Evolutionary conservation across 2,888 invertebrate species (phyloP), one percentile per base, ranked within the genome.

Genomic region (Eubasilissa splendida): DNA sequence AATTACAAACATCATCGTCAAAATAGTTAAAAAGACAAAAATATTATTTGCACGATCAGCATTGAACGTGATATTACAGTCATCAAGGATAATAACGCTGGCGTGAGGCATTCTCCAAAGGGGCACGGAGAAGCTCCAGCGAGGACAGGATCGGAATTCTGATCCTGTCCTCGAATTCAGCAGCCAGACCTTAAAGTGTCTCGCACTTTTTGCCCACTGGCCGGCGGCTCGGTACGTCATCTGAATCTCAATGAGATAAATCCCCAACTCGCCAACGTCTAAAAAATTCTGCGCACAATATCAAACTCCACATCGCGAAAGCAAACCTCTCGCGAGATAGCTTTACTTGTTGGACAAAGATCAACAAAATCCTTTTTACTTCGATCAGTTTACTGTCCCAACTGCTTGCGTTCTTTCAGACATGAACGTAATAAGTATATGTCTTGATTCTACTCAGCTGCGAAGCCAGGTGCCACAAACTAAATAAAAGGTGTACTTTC

Each of bases 241-340:
- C 70, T 54, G 80, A 66, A 80, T 80, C 80, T 33, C 68, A 80
- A 80, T 80, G 80, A 76, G 74, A 70, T 54, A 22, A 53, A 9
- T 70, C 70, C 54, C 12, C 54, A 70, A 53, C 14, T 22, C 3
- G 14, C 70, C 70, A 70, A 7, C 4, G 2, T 42, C 42, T 42
- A 7, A 42, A 42, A 42, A 42, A 42, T 42, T 42, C 42, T 2
- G 7, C 42, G 7, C 42, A 7, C 42, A 42, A 42, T 42, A 42
- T 42, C 42, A 7, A 42, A 42, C 42, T 42, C 4, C 42, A 42
- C 42, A 42, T 5, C 42, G 0, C 42, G 7, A 42, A 42, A 42
- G 1, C 42, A 42, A 42, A 42, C 42, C 42, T 42, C 42, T 42
- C 42, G 7, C 42, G 4, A 42, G 0, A 7, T 7, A 4, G 42